These are phyloP conservation scores for Drosophila cracens DNA, from an alignment of 2,888 invertebrate genomes.

Conservation along the genomic window DNA sequence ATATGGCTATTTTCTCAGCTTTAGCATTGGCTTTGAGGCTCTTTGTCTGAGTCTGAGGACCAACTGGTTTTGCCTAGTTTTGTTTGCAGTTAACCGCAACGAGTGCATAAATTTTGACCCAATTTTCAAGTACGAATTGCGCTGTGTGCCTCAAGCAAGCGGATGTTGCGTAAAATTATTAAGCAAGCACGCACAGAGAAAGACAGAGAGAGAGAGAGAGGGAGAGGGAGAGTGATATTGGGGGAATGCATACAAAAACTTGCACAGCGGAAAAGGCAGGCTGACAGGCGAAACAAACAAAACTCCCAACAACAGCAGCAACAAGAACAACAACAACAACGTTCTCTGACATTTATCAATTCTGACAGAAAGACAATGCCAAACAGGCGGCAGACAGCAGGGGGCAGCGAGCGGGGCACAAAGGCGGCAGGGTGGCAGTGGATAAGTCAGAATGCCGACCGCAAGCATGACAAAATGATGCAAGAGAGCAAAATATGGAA, in stretches of 20 bases:
- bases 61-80: slow-evolving; percentile 50
- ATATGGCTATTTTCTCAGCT: slow-evolving; percentile 8
- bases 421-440: background rate
- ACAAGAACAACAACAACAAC: slow-evolving; percentile 7
- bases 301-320: slow-evolving; percentile 46
- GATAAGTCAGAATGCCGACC: slow-evolving; percentile 34
- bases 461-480: slow-evolving; percentile 78
- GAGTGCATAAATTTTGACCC: slow-evolving; percentile 78
- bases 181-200: slow-evolving; percentile 28
- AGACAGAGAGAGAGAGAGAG: background rate
- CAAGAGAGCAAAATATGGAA: slow-evolving; percentile 63
- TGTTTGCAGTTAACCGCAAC: slow-evolving; percentile 56
- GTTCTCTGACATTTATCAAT: slow-evolving; percentile 76
- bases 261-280: slow-evolving; percentile 53
- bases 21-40: background rate
- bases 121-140: slow-evolving; percentile 76
- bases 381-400: slow-evolving; percentile 26
- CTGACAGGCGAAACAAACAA: slow-evolving; percentile 54
- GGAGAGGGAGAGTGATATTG: background rate
- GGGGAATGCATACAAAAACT: slow-evolving; percentile 58
- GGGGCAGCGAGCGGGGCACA: background rate
- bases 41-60: slow-evolving; percentile 14
- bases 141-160: slow-evolving; percentile 38
- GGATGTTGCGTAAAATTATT: slow-evolving; percentile 77
- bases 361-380: slow-evolving; percentile 74